Evolutionary conservation across 1,140 invertebrate genomes (phyloP), one percentile per base, ranked within the genome.

Genomic region (Papilio aristodemus): DNA sequence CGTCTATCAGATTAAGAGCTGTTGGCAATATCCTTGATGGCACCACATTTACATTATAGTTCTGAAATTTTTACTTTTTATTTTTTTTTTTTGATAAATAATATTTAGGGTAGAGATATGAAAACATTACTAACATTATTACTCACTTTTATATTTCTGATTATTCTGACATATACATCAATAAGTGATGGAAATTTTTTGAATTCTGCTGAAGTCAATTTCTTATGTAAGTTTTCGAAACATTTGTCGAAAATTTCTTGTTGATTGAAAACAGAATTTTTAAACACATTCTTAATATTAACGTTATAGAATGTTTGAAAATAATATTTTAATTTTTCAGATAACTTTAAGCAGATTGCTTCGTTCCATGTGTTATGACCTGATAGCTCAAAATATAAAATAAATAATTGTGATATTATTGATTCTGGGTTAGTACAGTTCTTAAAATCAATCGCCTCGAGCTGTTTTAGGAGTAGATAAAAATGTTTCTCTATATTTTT

Each of bases 141-240:
- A 8, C 43, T 70, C 76, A 85, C 87, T 74, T 79, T 73, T 36
- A 85, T 39, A 76, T 83, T 62, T 59, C 78, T 76, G 11, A 82
- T 57, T 38, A 85, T 57, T 38, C 66, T 68, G 59, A 73, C 81
- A 69, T 86, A 89, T 4, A 87, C 84, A 68, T 86, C 84, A 69
- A 87, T 74, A 71, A 81, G 81, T 9, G 77, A 74, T 62, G 87
- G 87, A 75, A 86, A 85, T 37, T 76, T 82, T 63, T 87, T 87
- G 57, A 86, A 85, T 71, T 81, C 70, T 11, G 80, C 71, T 37
- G 72, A 66, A 63, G 82, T 81, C 50, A 87, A 66, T 69, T 84
- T 89, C 19, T 63, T 67, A 74, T 86, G 82, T 43, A 87, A 50
- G 3, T 77, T 71, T 39, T 83, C 78, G 22, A 87, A 71, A 62